Evolutionary conservation across 2,113 vertebrate genomes (phyloP), one percentile per base, ranked within the genome.

Genomic region (Scytalopus superciliaris): DNA sequence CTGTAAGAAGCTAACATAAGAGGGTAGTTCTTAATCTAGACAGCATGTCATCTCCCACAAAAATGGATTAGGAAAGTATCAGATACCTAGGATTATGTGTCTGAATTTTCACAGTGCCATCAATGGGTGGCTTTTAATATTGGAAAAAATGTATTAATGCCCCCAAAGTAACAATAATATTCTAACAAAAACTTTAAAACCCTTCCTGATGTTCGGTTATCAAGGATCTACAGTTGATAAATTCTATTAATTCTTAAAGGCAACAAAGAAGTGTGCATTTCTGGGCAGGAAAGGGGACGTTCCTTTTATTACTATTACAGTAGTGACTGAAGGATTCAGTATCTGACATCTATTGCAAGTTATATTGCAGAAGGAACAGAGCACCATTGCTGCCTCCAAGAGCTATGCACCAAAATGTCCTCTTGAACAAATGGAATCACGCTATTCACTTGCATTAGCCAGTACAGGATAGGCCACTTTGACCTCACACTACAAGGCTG

Each of bases 401-500:
- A 83, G 53, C 64, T 80, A 60, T 44, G 30, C 42, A 77, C 47
- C 69, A 72, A 50, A 79, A 49, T 31, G 59, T 92, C 64, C 45
- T 89, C 73, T 96, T 56, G 56, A 79, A 90, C 53, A 94, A 86
- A 90, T 64, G 66, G 35, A 95, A 49, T 63, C 22, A 12, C n/a
- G 14, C 55, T 42, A 67, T 69, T 81, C 66, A 52, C 77, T 93
- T 96, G 74, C 67, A 69, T 59, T 70, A 89, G 72, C 81, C 82
- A 94, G 84, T 57, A 75, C 35, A 91, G 92, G 62, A 74, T 7
- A 87, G 90, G 96, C 69, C 91, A 69, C 79, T 94, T 74, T 52
- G 93, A 94, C 96, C 96, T 96, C 94, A 47, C 84, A 66, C 75
- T 90, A 68, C 39, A 52, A 97, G 91, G 86, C 76, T 93, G 93